Percentiles rank a stretch among this genome's conserved stretches.
Evolutionary conservation across 2,113 vertebrate genomes (phyloP).

Genomic region (Anoura caudifer): DNA sequence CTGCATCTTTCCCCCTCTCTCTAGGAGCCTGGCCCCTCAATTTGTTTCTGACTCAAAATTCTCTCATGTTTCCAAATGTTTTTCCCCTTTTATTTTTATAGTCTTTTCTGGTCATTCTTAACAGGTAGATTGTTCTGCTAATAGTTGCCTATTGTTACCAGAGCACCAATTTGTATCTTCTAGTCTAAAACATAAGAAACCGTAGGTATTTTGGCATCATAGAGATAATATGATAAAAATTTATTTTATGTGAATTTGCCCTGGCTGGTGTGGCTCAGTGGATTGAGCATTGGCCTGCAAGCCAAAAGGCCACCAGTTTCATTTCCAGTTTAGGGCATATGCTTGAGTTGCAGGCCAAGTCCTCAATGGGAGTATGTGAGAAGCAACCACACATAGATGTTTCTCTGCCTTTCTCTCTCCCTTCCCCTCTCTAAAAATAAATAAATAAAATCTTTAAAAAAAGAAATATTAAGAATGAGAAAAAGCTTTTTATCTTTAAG

Average conservation of each 20-base stretch:
- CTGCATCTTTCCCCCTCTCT: too few relatives aligned
- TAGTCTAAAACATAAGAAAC: neutral
- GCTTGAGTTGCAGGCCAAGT: too few relatives aligned
- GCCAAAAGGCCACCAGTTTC: too few relatives aligned
- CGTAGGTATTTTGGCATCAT: neutral
- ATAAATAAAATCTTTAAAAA: too few relatives aligned
- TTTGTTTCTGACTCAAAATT: neutral
- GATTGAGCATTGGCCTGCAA: too few relatives aligned
- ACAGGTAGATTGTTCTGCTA: neutral
- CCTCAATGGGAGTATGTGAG: too few relatives aligned
- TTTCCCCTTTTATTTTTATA: neutral
- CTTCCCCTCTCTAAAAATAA: too few relatives aligned
- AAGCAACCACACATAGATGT: too few relatives aligned
- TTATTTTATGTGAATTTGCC: neutral
- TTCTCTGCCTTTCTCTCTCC: too few relatives aligned
- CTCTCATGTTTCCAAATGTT: neutral
- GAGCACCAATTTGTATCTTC: neutral
- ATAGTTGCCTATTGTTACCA: neutral
- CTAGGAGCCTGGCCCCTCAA: neutral
- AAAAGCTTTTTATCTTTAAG: neutral
- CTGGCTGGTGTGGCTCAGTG: too few relatives aligned
- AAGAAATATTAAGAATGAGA: neutral
- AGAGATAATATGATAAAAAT: neutral
- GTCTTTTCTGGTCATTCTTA: neutral
- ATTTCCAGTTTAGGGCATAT: too few relatives aligned